Evolutionary conservation across 2,113 vertebrate genomes (phyloP).

Genomic region (Urocolius indicus): DNA sequence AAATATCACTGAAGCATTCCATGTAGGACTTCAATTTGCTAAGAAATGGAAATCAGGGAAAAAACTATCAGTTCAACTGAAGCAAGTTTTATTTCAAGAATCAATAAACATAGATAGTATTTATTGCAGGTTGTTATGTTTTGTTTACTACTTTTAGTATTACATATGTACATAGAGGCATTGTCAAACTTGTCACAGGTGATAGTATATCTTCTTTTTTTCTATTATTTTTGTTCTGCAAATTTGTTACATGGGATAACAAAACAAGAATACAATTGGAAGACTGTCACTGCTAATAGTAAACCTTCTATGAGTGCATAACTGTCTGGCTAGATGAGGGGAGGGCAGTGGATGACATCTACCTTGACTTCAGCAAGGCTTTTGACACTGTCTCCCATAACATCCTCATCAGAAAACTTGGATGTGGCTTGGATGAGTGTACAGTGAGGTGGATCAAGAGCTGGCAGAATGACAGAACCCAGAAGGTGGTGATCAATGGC

Average conservation of each 20-base stretch:
- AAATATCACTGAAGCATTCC: not conserved
- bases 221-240: not conserved
- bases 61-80: not conserved
- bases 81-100: not conserved
- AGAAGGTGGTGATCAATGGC: no score
- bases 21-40: no score
- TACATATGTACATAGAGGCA: not conserved
- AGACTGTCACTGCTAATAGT: not conserved
- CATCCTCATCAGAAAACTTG: no score
- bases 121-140: not conserved
- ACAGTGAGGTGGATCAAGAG: no score
- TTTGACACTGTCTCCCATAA: no score
- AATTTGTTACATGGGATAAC: not conserved
- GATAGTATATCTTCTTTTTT: not conserved
- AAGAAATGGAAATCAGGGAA: not conserved
- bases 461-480: no score
- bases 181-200: not conserved
- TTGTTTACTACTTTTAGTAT: not conserved
- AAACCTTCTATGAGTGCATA: no score
- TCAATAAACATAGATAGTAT: not conserved
- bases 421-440: no score
- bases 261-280: not conserved
- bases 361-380: no score
- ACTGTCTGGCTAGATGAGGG: no score
- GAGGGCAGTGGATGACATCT: no score